Percentiles rank a stretch among this genome's conserved stretches.
Conservation (phyloP, 2,113 vertebrate genomes). For the Rhinopomastus cyanomelas region DNA sequence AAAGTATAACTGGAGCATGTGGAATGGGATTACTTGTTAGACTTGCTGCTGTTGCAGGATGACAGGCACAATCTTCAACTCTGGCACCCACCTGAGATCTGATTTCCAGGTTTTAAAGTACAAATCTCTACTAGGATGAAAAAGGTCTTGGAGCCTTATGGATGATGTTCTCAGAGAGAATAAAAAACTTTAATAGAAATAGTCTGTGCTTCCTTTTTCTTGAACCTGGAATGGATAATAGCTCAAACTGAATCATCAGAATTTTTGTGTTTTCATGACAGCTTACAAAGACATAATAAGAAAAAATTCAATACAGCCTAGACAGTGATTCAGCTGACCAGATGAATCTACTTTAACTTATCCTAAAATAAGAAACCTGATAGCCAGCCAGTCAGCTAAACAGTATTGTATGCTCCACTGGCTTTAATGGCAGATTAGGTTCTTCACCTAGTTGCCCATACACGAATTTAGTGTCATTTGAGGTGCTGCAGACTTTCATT, state of each 20-base stretch:
- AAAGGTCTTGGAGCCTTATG: neutral
- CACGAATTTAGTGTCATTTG: neutral
- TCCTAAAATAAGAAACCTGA: neutral
- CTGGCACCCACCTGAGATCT: neutral
- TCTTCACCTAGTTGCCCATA: neutral
- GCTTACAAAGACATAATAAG: neutral
- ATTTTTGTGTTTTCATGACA: neutral
- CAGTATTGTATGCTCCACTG: neutral
- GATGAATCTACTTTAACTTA: neutral
- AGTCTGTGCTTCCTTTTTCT: neutral
- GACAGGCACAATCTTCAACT: neutral
- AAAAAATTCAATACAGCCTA: neutral
- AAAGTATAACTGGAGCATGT: neutral
- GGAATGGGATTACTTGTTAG: slow-evolving; percentile 12
- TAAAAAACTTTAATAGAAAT: neutral
- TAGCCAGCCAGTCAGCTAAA: neutral
- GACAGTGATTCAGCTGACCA: neutral
- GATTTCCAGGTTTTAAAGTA: neutral
- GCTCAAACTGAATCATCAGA: neutral
- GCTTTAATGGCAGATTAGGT: slow-evolving; percentile 5
- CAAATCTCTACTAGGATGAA: neutral
- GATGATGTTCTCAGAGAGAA: neutral
- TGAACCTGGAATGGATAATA: neutral
- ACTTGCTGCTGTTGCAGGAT: neutral
- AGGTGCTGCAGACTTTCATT: neutral